These are phyloP conservation scores for Athalia cordata DNA, from an alignment of 2,888 invertebrate genomes.

Conservation along the genomic window DNA sequence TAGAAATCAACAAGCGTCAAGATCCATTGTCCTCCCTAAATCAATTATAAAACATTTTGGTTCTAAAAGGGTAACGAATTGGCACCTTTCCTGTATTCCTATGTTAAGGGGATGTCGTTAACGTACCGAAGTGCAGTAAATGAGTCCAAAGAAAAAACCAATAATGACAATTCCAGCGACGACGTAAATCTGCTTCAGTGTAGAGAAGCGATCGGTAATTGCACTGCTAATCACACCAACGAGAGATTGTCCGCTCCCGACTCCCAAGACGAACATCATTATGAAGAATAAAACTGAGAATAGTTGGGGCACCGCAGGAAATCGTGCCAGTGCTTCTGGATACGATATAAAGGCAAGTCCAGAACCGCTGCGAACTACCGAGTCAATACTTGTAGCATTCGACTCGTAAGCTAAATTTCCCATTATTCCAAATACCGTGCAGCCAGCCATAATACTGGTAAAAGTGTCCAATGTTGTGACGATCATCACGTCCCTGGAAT, in stretches of 20 bases:
- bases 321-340: slow-evolving; percentile 88
- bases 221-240: slow-evolving; percentile 83
- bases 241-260: slow-evolving; percentile 85
- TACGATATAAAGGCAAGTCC: slow-evolving; percentile 90
- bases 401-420: slow-evolving; percentile 85
- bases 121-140: slow-evolving; percentile 85
- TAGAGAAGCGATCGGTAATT: slow-evolving; percentile 81
- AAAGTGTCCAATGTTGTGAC: slow-evolving; percentile 89
- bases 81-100: too few relatives aligned
- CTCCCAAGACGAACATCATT: slow-evolving; percentile 87
- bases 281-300: slow-evolving; percentile 86
- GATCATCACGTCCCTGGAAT: slow-evolving; percentile 80
- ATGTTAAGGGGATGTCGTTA: too few relatives aligned
- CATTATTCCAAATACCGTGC: slow-evolving; percentile 88
- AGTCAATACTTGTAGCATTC: slow-evolving; percentile 77
- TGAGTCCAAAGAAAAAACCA: slow-evolving; percentile 80
- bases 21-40: slow-evolving; percentile 84
- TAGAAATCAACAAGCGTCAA: slow-evolving; percentile 84
- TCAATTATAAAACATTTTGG: slow-evolving; percentile 46
- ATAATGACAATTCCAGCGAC: slow-evolving; percentile 76
- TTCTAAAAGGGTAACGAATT: too few relatives aligned
- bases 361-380: slow-evolving; percentile 85
- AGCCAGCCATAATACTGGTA: slow-evolving; percentile 87
- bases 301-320: slow-evolving; percentile 84
- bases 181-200: slow-evolving; percentile 77